phyloP scores from a whole-genome alignment of 2,113 vertebrate species.

The Damaliscus lunatus region DNA sequence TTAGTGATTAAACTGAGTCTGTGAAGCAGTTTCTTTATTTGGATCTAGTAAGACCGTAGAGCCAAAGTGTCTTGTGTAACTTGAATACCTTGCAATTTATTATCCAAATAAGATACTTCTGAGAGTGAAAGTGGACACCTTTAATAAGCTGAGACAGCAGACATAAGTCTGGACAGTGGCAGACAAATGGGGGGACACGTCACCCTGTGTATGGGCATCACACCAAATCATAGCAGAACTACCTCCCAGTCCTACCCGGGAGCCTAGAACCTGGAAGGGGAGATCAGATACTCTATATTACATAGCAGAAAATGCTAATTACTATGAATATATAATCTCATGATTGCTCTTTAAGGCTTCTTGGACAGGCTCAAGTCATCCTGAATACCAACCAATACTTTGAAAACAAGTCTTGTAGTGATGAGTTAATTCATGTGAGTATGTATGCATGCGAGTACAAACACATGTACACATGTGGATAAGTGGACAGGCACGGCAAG shows the following conservation, averaged over 20 bases:
- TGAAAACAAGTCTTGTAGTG: neutral
- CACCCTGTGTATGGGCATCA: neutral
- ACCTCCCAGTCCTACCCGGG: neutral
- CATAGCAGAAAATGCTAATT: neutral
- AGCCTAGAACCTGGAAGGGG: neutral
- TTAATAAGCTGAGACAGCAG: neutral
- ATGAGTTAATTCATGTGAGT: neutral
- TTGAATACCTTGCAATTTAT: neutral
- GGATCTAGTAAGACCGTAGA: neutral
- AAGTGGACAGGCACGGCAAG: neutral
- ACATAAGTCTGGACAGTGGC: neutral
- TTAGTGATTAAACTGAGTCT: neutral
- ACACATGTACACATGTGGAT: rapidly evolving
- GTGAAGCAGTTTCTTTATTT: neutral
- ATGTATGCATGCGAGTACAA: rapidly evolving
- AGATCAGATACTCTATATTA: neutral
- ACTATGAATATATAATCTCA: neutral
- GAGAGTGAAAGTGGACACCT: neutral
- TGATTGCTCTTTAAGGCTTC: neutral
- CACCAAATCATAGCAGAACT: neutral
- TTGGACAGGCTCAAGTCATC: neutral
- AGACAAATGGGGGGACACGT: neutral
- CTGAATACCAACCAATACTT: neutral
- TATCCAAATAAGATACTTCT: neutral
- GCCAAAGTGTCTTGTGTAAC: neutral